Percentiles rank a stretch among this genome's conserved stretches.
These are phyloP conservation scores for Achroia grisella DNA, from an alignment of 1,140 invertebrate species.

Conservation along the genomic window DNA sequence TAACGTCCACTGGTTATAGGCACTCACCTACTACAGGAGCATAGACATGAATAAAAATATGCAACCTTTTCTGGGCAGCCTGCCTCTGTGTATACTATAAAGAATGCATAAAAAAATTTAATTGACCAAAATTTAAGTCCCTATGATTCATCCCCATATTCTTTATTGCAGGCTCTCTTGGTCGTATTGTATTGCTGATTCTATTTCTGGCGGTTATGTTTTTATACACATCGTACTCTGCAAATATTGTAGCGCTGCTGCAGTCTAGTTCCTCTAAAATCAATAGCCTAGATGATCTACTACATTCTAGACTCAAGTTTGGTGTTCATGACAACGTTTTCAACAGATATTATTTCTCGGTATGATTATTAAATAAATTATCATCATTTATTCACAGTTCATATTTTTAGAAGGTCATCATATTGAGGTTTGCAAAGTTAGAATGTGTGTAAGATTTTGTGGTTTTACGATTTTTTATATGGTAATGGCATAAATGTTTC, in stretches of 20 bases:
- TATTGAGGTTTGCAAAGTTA: no score
- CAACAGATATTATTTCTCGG: conserved; percentile 78
- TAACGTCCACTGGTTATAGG: no score
- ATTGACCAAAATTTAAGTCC: no score
- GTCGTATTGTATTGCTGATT: conserved; percentile 71
- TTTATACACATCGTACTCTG: conserved; percentile 78
- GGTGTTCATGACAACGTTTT: conserved; percentile 77
- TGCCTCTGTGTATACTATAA: no score
- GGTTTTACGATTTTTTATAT: no score
- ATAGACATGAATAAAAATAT: no score
- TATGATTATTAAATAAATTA: conserved; percentile 33
- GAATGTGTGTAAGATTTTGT: no score
- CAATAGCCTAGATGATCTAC: conserved; percentile 73
- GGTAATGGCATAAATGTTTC: no score
- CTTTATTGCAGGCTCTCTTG: conserved; percentile 47
- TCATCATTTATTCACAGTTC: no score
- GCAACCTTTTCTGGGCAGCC: no score
- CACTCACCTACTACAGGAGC: no score
- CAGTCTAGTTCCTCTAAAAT: conserved; percentile 78
- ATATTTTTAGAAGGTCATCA: neutral
- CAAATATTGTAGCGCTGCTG: conserved; percentile 79
- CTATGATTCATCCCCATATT: neutral
- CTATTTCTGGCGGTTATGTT: conserved; percentile 71
- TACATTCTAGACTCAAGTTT: conserved; percentile 75
- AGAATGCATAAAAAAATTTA: no score